Percentiles rank a stretch among this genome's conserved stretches.
Conservation (phyloP, 2,113 vertebrate species). For the Eclectus roratus region DNA sequence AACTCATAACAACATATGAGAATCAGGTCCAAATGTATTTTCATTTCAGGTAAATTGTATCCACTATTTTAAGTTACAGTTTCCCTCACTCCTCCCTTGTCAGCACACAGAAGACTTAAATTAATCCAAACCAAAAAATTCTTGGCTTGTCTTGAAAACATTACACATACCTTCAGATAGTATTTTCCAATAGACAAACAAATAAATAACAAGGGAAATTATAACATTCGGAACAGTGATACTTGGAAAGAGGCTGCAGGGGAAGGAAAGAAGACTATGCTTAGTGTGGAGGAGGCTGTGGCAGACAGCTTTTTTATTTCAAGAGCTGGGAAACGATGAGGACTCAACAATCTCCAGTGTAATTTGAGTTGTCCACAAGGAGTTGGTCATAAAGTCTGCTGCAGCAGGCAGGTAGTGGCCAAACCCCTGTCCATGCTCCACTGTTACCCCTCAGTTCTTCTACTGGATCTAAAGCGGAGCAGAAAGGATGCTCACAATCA, state of each 20-base stretch:
- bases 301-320: not conserved
- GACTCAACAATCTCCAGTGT: not conserved
- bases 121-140: not conserved
- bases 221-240: not conserved
- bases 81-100: not conserved
- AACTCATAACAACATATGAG: not conserved
- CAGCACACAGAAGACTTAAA: not conserved
- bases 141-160: not conserved
- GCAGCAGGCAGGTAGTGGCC: not conserved
- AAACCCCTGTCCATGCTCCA: not conserved
- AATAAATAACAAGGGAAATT: not conserved
- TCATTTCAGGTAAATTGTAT: not conserved
- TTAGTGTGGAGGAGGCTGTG: not conserved
- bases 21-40: not conserved
- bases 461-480: not conserved
- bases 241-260: not conserved
- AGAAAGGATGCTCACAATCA: not conserved
- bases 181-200: not conserved
- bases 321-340: not conserved
- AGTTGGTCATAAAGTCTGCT: accelerated
- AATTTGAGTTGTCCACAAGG: not conserved
- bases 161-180: not conserved
- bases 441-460: not conserved
- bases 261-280: not conserved
- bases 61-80: not conserved